A percentile compares a stretch with the other conserved stretches of the same genome.
Conservation (phyloP, 1,140 invertebrate species). For the Aphidius ervi region DNA sequence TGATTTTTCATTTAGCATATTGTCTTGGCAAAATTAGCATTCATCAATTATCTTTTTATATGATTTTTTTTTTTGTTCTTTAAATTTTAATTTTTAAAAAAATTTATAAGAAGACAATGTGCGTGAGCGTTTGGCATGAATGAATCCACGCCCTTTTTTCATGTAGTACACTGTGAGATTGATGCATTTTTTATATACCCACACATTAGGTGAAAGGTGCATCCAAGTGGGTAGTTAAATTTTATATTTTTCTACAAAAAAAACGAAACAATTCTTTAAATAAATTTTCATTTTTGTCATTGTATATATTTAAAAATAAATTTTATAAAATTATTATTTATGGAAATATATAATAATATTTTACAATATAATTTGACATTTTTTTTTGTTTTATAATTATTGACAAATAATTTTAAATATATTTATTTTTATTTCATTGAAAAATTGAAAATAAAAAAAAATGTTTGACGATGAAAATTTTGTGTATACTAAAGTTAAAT, state of each 20-base stretch:
- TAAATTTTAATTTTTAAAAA: not conserved
- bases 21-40: no score
- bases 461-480: conserved; percentile 11
- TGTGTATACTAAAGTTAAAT: conserved; percentile 4
- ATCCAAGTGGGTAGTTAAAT: conserved; percentile 22
- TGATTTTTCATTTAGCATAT: no score
- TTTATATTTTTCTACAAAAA: not conserved
- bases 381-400: not conserved
- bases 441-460: not conserved
- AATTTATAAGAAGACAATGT: conserved; percentile 16
- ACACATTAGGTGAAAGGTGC: conserved; percentile 21
- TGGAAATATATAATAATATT: no score
- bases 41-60: no score
- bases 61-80: conserved; percentile 15
- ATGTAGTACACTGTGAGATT: not conserved
- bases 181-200: conserved; percentile 15
- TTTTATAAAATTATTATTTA: not conserved
- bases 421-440: no score
- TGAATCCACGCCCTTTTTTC: conserved; percentile 16
- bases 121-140: conserved; percentile 11
- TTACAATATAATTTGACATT: no score
- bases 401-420: not conserved
- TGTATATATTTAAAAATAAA: no score
- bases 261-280: not conserved
- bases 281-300: no score